Evolutionary conservation across 2,113 vertebrate species (phyloP).

Genomic region (Tychaedon coryphoeus): DNA sequence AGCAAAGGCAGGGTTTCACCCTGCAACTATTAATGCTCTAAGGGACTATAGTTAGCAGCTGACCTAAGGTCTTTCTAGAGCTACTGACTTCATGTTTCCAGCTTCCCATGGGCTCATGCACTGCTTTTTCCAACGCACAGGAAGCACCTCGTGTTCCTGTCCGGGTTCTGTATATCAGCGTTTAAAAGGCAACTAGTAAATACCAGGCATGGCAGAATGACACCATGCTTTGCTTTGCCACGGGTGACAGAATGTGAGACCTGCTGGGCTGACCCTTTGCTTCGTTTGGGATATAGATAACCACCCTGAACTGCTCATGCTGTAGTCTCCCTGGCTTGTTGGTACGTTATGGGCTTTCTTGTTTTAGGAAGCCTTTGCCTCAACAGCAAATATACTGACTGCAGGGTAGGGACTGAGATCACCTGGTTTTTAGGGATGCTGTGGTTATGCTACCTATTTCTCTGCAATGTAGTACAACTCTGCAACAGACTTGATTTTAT

Average conservation of each 20-base stretch:
- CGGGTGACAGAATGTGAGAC: background rate
- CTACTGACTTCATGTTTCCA: conserved; percentile 5
- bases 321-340: background rate
- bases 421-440: background rate
- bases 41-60: conserved; percentile 59
- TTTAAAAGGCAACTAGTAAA: conserved; percentile 35
- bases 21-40: background rate
- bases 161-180: background rate
- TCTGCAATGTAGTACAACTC: background rate
- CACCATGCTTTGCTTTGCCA: background rate
- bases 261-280: background rate
- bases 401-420: background rate
- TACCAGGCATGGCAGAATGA: background rate
- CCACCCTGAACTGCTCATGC: background rate
- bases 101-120: background rate
- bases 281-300: background rate
- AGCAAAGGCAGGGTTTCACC: background rate
- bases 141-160: conserved; percentile 42
- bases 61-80: conserved; percentile 56
- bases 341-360: background rate
- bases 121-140: background rate
- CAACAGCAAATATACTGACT: fast-evolving
- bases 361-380: background rate
- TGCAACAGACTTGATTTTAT: background rate
- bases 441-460: background rate